Evolutionary conservation across 2,797 vertebrate species (phyloP).

Genomic region (Hephaestus fuliginosus): DNA sequence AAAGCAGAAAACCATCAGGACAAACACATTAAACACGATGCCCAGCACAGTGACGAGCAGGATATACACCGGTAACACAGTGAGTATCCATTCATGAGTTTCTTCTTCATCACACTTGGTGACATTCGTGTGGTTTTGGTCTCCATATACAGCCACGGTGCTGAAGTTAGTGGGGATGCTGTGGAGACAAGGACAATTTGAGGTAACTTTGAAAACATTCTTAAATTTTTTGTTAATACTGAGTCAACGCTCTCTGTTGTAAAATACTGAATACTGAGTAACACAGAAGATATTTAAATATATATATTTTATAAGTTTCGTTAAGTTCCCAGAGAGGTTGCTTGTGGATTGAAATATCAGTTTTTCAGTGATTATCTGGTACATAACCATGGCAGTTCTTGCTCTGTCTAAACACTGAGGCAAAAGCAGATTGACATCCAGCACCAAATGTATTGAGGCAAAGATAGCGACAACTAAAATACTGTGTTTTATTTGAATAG

Average conservation of each 20-base stretch:
- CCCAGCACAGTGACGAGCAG: conserved; percentile 77
- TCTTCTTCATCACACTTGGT: conserved; percentile 44
- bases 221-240: not conserved
- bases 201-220: not conserved
- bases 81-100: conserved; percentile 42
- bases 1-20: conserved; percentile 82
- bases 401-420: not conserved
- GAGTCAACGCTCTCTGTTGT: too few species aligned
- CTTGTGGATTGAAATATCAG: too few species aligned
- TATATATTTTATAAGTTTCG: too few species aligned
- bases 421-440: not conserved
- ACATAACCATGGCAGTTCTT: too few species aligned
- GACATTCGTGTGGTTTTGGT: conserved; percentile 45
- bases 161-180: conserved; percentile 53
- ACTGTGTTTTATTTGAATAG: not conserved
- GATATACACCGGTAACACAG: conserved; percentile 73
- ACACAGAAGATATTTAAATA: too few species aligned
- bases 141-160: not conserved
- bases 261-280: not conserved
- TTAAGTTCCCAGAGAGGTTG: too few species aligned
- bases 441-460: not conserved
- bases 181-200: conserved; percentile 28
- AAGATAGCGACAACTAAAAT: not conserved
- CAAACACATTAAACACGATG: conserved; percentile 84
- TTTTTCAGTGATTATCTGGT: too few species aligned